Base-by-base conservation (phyloP, 2,888 invertebrate genomes). In the Mimas tiliae region DNA sequence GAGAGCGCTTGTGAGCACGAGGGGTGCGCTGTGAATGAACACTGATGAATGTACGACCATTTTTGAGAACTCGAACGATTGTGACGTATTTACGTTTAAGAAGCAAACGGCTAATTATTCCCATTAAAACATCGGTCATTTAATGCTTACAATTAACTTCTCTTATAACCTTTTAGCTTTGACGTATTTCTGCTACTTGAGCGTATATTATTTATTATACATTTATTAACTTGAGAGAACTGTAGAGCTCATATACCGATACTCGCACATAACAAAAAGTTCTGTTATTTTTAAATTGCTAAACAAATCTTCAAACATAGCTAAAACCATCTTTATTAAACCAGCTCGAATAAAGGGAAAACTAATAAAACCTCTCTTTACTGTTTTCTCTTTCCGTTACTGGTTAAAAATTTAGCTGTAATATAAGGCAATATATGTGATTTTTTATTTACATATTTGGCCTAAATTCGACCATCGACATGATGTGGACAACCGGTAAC, bases 21-120 rank as follows among this genome's bases (percentile, higher is more conserved):
- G 42, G 63, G 51, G 12, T n/a, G 62, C 45, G 38, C 9, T n/a
- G 45, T 63, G 66, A 66, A 66, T 66, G 66, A 63, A 42, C 52
- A 47, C 63, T 66, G 63, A 66, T 66, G 66, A 66, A 66, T 66
- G 52, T 45, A 53, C 27, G 7, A 58, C 42, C 19, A 19, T 50
- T 58, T 58, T 42, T 38, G 21, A 58, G 55, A 58, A 19, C 42
- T 19, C 33, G 14, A 19, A 58, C 38, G 42, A 58, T 58, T 58
- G 58, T 58, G 19, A 58, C 58, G 58, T 58, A 58, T 19, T 19
- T 38, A 42, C 58, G 58, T 11, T 58, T 33, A 58, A 58, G 58
- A 42, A 58, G 21, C 19, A 58, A 9, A 55, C 58, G 58, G 58
- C 19, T 58, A 42, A 58, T 58, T 58, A 58, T 58, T 19, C 42